Evolutionary conservation across 1,140 invertebrate genomes (phyloP).

Genomic region (Microplitis demolitor): DNA sequence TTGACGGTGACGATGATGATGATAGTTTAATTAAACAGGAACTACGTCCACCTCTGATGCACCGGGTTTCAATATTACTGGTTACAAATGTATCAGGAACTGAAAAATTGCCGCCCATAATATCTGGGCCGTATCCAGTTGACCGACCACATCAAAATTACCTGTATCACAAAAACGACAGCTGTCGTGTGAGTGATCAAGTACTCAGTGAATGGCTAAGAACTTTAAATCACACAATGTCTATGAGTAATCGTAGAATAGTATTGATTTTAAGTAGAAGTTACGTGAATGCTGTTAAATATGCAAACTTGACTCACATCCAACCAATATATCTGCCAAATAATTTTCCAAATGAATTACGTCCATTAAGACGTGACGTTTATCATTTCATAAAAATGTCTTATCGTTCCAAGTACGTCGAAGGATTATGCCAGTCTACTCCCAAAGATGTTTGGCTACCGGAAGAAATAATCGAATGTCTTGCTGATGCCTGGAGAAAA

Average conservation of each 20-base stretch:
- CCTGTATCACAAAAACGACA: constrained; percentile 35
- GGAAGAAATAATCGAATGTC: constrained; percentile 33
- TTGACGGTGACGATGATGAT: constrained; percentile 6
- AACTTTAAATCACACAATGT: constrained; percentile 40
- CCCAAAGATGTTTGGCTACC: constrained; percentile 31
- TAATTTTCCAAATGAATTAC: constrained; percentile 38
- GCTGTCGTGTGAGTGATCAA: constrained; percentile 39
- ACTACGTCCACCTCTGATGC: not conserved
- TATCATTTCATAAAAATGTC: constrained; percentile 48
- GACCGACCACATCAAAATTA: constrained; percentile 24
- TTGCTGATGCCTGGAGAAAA: constrained; percentile 41
- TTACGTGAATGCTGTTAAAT: constrained; percentile 33
- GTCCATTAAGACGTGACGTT: constrained; percentile 41
- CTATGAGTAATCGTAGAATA: constrained; percentile 33
- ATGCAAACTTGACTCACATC: constrained; percentile 38
- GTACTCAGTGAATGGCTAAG: constrained; percentile 41
- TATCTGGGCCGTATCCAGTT: constrained; percentile 38
- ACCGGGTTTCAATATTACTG: constrained; percentile 32
- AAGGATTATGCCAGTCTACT: constrained; percentile 2
- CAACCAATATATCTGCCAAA: constrained; percentile 43
- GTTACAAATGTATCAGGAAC: constrained; percentile 44
- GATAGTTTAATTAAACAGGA: not conserved
- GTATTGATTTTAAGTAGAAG: constrained; percentile 40
- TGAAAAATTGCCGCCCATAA: constrained; percentile 43
- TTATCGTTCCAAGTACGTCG: constrained; percentile 34